Evolutionary conservation across 2,797 vertebrate species (phyloP).

Genomic region (Hypotaenidia philippensis): DNA sequence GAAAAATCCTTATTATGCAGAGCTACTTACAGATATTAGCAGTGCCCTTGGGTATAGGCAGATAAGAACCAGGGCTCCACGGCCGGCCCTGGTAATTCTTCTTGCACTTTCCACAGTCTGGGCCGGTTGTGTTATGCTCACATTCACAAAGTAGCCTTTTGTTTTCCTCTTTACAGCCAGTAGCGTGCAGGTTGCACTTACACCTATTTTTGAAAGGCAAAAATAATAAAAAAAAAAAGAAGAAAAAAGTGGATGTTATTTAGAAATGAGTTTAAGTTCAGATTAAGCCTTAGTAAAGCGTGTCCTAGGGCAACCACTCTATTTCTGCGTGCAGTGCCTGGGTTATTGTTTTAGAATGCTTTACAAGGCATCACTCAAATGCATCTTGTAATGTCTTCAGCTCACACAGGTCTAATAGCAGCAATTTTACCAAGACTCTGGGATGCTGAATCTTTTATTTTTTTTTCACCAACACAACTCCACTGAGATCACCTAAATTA

Average conservation of each 20-base stretch:
- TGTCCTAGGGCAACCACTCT: neutral
- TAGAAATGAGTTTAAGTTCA: constrained; percentile 17
- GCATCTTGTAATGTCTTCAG: neutral
- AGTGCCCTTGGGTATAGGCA: constrained; percentile 98
- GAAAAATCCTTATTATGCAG: neutral
- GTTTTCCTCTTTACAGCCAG: constrained; percentile 94
- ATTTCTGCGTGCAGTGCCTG: neutral
- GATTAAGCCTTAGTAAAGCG: neutral
- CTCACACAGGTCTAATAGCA: neutral
- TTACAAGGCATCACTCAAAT: neutral
- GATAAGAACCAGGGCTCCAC: constrained; percentile 97
- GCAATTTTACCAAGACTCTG: neutral
- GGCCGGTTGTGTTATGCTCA: constrained; percentile 98
- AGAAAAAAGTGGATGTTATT: neutral
- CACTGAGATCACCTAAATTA: neutral
- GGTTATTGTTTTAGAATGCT: neutral
- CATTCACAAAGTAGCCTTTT: constrained; percentile 96
- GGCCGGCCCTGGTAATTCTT: constrained; percentile 94
- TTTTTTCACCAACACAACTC: neutral
- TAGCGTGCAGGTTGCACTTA: constrained; percentile 99
- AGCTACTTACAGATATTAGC: constrained; percentile 97
- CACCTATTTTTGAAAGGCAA: constrained; percentile 84
- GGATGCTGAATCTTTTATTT: neutral
- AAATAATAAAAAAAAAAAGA: constrained; percentile 49
- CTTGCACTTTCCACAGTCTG: constrained; percentile 98